A percentile compares a stretch with the other conserved stretches of the same genome.
These are phyloP conservation scores for Pampus argenteus DNA, from an alignment of 2,797 vertebrate species.

Conservation along the genomic window DNA sequence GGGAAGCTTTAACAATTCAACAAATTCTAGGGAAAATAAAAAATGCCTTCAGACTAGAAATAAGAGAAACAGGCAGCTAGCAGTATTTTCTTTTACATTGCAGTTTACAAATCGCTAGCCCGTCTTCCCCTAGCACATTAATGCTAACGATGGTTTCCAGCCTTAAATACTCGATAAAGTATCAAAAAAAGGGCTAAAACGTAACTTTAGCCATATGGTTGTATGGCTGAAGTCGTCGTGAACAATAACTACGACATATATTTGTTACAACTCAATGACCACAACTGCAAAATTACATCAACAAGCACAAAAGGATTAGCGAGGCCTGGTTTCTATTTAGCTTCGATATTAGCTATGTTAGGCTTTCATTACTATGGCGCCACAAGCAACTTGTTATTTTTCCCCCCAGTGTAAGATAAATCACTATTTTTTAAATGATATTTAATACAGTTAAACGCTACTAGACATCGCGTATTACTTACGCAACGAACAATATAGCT, in stretches of 20 bases:
- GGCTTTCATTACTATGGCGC: conserved; percentile 59
- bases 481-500: neutral
- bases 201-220: neutral
- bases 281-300: neutral
- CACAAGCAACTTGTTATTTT: conserved; percentile 23
- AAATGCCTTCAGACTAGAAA: conserved; percentile 80
- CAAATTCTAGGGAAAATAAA: conserved; percentile 82
- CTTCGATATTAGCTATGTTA: conserved; percentile 37
- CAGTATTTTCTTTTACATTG: conserved; percentile 36
- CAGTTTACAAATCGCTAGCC: conserved; percentile 14
- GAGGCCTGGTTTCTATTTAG: conserved; percentile 39
- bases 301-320: neutral
- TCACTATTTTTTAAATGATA: neutral
- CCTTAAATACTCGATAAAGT: neutral
- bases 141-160: conserved; percentile 16
- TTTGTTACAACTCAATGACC: rapidly evolving
- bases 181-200: neutral
- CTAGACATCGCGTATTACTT: neutral
- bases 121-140: conserved; percentile 13
- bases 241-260: rapidly evolving
- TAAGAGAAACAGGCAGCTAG: conserved; percentile 49
- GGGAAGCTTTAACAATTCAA: conserved; percentile 84
- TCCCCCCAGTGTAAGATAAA: neutral
- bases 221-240: neutral
- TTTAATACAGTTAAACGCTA: rapidly evolving